Percentiles rank a stretch among this genome's conserved stretches.
These are phyloP conservation scores for Lathronympha strigana DNA, from an alignment of 2,888 invertebrate species.

Conservation along the genomic window DNA sequence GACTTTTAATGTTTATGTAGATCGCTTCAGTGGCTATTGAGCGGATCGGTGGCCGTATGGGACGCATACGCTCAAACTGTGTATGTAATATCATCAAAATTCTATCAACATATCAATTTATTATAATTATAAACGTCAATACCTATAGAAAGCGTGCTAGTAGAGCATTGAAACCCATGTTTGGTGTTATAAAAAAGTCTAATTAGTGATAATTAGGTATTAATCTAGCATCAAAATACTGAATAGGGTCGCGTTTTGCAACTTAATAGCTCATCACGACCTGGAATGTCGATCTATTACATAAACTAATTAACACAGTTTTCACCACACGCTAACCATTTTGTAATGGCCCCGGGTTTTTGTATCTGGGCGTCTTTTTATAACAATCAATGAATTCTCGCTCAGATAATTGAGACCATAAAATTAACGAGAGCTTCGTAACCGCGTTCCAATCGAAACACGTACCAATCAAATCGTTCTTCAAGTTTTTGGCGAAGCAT, in stretches of 20 bases:
- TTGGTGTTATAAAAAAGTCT: neutral
- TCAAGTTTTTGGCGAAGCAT: neutral
- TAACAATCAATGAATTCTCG: slow-evolving; percentile 19
- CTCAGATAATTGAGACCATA: slow-evolving; percentile 12
- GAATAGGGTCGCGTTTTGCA: slow-evolving; percentile 22
- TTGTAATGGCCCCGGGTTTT: slow-evolving; percentile 48
- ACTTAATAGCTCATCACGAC: slow-evolving; percentile 26
- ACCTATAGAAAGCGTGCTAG: no score
- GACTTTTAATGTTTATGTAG: slow-evolving; percentile 52
- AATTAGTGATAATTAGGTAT: slow-evolving; percentile 6
- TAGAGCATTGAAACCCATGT: neutral
- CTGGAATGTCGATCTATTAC: slow-evolving; percentile 48
- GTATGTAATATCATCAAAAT: no score
- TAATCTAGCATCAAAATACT: slow-evolving; percentile 9
- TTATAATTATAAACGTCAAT: no score
- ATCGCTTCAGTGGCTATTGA: slow-evolving; percentile 43
- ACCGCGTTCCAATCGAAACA: neutral
- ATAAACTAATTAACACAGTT: slow-evolving; percentile 57
- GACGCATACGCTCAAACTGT: no score
- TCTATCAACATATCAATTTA: no score
- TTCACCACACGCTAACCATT: slow-evolving; percentile 51
- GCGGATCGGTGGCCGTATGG: neutral
- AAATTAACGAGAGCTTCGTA: slow-evolving; percentile 3
- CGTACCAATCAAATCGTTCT: slow-evolving; percentile 5
- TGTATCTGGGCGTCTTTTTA: slow-evolving; percentile 43